Evolutionary conservation across 2,113 vertebrate species (phyloP).

Genomic region (Spea multiplicata): DNA sequence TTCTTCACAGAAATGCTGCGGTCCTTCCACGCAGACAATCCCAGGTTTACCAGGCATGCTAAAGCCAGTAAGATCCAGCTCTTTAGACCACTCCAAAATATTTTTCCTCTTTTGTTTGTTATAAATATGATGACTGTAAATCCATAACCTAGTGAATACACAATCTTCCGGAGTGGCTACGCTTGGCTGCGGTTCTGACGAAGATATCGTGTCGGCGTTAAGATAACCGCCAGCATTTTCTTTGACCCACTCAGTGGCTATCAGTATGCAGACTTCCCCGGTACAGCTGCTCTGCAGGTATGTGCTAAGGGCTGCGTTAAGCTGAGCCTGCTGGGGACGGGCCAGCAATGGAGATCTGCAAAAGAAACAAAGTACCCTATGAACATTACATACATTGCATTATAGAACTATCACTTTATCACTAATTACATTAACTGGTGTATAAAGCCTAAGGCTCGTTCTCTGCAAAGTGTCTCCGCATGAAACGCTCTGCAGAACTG

Average conservation of each 20-base stretch:
- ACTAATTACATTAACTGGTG: too few relatives aligned
- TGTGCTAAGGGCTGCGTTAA: conserved; percentile 74
- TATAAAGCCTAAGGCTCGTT: too few relatives aligned
- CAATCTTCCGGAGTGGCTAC: conserved; percentile 21
- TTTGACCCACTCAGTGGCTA: conserved; percentile 85
- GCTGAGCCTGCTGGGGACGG: conserved; percentile 76
- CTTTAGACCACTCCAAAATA: conserved; percentile 92
- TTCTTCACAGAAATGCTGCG: conserved; percentile 81
- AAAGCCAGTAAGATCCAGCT: conserved; percentile 86
- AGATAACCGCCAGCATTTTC: conserved; percentile 74
- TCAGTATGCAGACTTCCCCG: conserved; percentile 84
- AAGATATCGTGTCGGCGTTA: conserved; percentile 54
- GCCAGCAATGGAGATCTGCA: conserved; percentile 73
- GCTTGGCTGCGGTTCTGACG: conserved; percentile 39
- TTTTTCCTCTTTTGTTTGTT: conserved; percentile 90
- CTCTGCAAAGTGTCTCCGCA: too few relatives aligned
- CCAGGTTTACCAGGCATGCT: conserved; percentile 98
- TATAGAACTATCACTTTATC: too few relatives aligned
- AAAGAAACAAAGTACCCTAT: conserved; percentile 28
- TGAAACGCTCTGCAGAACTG: too few relatives aligned
- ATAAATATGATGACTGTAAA: conserved; percentile 98
- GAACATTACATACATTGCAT: too few relatives aligned
- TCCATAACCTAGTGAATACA: conserved; percentile 86
- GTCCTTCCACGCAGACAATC: conserved; percentile 90
- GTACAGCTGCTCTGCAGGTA: conserved; percentile 70